Evolutionary conservation across 2,113 vertebrate species (phyloP).

Genomic region (Mastomys natalensis): DNA sequence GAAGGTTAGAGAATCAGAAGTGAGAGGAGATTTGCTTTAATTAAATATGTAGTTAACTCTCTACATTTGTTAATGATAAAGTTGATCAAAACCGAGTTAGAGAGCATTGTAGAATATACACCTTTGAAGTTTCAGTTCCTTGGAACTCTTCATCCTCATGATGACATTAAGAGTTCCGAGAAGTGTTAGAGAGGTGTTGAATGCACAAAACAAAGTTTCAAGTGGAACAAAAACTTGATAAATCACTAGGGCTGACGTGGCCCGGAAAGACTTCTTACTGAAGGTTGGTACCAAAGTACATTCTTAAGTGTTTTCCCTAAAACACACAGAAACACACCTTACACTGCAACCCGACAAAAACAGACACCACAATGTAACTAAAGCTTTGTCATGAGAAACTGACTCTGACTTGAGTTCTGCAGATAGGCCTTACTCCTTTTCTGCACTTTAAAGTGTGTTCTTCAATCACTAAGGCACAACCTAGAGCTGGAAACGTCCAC

Average conservation of each 20-base stretch:
- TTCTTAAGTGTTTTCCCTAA: neutral
- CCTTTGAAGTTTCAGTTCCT: conserved; percentile 13
- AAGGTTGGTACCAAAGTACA: neutral
- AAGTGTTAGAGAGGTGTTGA: neutral
- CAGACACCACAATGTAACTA: neutral
- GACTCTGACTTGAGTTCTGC: neutral
- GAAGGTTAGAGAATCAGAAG: neutral
- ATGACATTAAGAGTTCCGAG: neutral
- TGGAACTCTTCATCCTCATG: neutral
- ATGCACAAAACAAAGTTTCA: neutral
- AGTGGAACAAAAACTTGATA: neutral
- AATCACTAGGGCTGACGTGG: neutral
- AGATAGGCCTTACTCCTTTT: neutral
- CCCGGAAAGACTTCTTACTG: neutral
- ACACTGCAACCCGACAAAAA: neutral
- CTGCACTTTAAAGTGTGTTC: neutral
- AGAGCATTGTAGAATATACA: neutral
- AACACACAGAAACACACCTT: neutral
- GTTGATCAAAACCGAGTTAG: neutral
- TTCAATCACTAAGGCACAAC: neutral
- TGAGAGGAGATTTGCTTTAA: neutral
- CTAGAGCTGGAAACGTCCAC: neutral
- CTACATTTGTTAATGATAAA: neutral
- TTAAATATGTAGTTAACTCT: neutral
- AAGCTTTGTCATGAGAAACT: neutral